Conservation (phyloP, 2,113 vertebrate genomes). For the Triplophysa siluroides region DNA sequence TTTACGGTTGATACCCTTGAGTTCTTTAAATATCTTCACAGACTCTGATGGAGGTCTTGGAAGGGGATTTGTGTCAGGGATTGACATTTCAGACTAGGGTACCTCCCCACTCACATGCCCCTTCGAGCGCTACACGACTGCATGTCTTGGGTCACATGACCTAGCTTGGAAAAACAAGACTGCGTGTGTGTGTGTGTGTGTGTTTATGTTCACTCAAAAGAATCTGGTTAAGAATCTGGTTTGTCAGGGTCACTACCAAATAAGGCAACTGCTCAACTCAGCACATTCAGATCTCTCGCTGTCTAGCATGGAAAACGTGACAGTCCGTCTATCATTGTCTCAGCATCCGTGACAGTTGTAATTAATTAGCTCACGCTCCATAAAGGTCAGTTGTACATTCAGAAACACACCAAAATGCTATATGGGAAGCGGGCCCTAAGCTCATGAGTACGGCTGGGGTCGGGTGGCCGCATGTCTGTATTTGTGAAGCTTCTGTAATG, state of each 20-base stretch:
- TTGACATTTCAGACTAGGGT: slow-evolving; percentile 54
- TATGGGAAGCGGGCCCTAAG: background rate
- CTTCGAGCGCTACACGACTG: background rate
- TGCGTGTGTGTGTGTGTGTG: background rate
- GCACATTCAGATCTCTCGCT: background rate
- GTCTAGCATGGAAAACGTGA: background rate
- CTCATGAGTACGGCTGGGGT: slow-evolving; percentile 6
- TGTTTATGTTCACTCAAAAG: background rate
- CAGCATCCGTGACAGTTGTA: slow-evolving; percentile 2
- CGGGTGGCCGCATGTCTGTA: slow-evolving; percentile 17
- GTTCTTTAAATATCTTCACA: slow-evolving; percentile 38
- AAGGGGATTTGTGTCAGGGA: background rate
- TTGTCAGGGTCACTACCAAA: slow-evolving; percentile 7
- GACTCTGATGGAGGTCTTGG: slow-evolving; percentile 18
- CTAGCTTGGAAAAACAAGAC: background rate
- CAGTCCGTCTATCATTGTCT: background rate
- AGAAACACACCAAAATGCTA: background rate
- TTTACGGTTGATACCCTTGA: slow-evolving; percentile 54
- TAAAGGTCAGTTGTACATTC: slow-evolving; percentile 33
- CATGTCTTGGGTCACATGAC: background rate
- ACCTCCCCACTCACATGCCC: slow-evolving; percentile 51
- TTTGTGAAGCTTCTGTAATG: background rate
- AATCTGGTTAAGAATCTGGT: background rate
- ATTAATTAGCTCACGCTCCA: slow-evolving; percentile 19
- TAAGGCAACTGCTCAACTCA: slow-evolving; percentile 36